Percentiles rank a stretch among this genome's conserved stretches.
These are phyloP conservation scores for Nasonia oneida DNA, from an alignment of 2,888 invertebrate species.

Conservation along the genomic window DNA sequence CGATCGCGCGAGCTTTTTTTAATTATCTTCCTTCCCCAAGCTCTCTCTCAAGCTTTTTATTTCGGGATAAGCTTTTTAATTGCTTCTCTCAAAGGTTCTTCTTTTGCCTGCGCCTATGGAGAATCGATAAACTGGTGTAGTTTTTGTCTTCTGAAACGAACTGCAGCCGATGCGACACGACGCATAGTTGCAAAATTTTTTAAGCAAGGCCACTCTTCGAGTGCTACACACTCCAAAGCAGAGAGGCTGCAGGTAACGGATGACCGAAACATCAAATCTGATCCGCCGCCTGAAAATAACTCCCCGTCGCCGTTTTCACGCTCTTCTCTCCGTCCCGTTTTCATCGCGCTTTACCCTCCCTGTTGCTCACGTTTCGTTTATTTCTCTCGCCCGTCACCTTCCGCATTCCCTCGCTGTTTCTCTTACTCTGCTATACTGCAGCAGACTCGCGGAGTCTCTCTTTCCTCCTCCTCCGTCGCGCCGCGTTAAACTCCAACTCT, in stretches of 20 bases:
- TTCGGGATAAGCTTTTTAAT: conserved; percentile 40
- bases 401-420: conserved; percentile 37
- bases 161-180: no score
- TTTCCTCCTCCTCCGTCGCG: conserved; percentile 21
- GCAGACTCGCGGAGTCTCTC: not conserved
- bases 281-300: not conserved
- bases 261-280: not conserved
- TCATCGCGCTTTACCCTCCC: conserved; percentile 9
- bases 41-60: conserved; percentile 25
- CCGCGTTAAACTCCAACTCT: conserved; percentile 35
- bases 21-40: conserved; percentile 35
- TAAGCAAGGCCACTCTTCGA: no score
- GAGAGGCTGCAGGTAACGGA: not conserved
- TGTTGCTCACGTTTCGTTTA: conserved; percentile 32
- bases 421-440: not conserved
- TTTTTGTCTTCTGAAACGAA: not conserved
- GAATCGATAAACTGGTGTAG: not conserved
- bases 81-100: conserved; percentile 5
- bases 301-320: conserved; percentile 8
- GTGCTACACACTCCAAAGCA: not conserved
- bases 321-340: conserved; percentile 1
- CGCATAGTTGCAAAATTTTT: no score
- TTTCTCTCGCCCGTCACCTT: conserved; percentile 58
- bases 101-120: not conserved
- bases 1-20: conserved; percentile 39